phyloP scores from a whole-genome alignment of 2,888 invertebrate genomes.

The Geophilus truncorum region DNA sequence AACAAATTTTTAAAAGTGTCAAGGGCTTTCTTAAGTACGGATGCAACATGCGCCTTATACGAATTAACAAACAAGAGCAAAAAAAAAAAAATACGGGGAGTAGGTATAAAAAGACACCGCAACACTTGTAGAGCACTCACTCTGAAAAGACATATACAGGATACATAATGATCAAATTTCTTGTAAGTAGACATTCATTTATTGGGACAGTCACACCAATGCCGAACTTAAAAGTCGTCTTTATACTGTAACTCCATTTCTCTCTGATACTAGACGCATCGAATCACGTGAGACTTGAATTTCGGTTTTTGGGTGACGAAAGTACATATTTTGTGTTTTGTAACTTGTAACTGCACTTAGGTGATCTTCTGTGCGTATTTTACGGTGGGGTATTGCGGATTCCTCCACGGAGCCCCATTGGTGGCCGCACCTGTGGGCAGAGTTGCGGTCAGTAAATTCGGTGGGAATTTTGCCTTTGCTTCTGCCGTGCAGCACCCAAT shows the following conservation, averaged over 20 bases:
- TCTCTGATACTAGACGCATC: too few species aligned
- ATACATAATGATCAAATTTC: background rate
- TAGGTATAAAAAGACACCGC: background rate
- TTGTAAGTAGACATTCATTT: background rate
- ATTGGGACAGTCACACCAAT: too few species aligned
- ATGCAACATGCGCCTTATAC: background rate
- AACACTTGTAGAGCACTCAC: background rate
- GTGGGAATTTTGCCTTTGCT: background rate
- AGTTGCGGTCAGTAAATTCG: background rate
- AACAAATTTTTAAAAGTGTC: conserved; percentile 11
- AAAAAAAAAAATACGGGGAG: background rate
- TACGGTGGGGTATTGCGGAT: background rate
- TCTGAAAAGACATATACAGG: background rate
- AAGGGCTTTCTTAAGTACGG: background rate
- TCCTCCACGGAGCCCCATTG: background rate
- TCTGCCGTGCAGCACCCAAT: background rate
- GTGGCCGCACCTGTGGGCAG: background rate
- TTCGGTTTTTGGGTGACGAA: too few species aligned
- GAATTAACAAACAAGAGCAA: background rate
- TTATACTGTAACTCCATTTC: too few species aligned
- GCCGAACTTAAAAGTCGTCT: too few species aligned
- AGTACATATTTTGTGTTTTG: too few species aligned
- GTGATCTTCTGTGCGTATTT: background rate
- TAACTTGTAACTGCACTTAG: background rate
- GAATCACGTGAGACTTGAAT: background rate